These are phyloP conservation scores for Chaetops frenatus DNA, from an alignment of 2,113 vertebrate species.

Conservation along the genomic window DNA sequence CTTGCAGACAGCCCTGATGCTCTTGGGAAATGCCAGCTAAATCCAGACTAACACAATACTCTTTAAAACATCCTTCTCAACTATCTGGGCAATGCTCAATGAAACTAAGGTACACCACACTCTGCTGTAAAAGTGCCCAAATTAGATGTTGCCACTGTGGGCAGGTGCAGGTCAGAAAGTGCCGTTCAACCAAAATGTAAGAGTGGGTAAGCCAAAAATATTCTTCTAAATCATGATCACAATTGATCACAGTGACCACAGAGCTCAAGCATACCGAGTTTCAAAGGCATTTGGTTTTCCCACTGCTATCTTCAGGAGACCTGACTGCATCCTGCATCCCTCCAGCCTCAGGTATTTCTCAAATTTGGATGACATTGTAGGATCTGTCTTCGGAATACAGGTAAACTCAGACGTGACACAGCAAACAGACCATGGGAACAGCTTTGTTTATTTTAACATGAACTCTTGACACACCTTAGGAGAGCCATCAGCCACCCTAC, in stretches of 20 bases:
- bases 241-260: not conserved
- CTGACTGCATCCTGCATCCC: fast-evolving
- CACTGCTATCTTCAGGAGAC: not conserved
- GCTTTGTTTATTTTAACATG: not conserved
- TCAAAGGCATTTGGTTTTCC: not conserved
- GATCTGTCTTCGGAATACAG: not conserved
- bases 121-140: not conserved
- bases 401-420: not conserved
- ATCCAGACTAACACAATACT: not conserved
- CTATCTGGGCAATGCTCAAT: not conserved
- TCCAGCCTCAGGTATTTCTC: not conserved
- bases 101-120: not conserved
- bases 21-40: not conserved
- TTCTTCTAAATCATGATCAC: not conserved
- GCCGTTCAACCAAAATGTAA: not conserved
- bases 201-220: not conserved
- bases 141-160: not conserved
- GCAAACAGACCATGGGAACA: not conserved
- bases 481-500: not conserved
- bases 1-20: not conserved
- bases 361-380: not conserved
- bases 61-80: not conserved
- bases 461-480: not conserved
- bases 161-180: not conserved
- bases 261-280: not conserved